phyloP scores from a whole-genome alignment of 2,113 vertebrate species.

The Coptodon rendalli region DNA sequence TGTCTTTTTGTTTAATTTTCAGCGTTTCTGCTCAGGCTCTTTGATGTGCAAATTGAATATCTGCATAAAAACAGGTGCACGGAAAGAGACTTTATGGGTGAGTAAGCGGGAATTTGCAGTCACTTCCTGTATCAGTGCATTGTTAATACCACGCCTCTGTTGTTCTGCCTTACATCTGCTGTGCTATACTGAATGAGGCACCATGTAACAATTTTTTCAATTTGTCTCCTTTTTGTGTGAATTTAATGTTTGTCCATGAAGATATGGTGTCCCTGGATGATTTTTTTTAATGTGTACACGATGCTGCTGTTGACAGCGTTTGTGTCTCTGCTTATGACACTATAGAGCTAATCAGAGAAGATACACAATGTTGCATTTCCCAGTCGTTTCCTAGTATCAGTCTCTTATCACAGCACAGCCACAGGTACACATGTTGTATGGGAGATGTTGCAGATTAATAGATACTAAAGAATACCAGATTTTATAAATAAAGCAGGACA shows the following conservation, averaged over 20 bases:
- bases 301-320: not conserved
- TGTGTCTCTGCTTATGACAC: not conserved
- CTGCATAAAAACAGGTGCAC: not conserved
- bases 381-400: not conserved
- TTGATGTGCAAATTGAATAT: not conserved
- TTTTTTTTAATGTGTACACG: not conserved
- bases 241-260: not conserved
- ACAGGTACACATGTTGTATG: not conserved
- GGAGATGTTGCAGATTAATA: not conserved
- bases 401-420: constrained; percentile 21
- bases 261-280: not conserved
- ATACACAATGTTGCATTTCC: constrained; percentile 14
- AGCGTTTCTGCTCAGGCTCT: not conserved
- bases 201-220: not conserved
- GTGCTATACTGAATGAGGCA: not conserved
- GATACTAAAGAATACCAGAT: not conserved
- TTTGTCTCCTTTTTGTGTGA: not conserved
- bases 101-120: not conserved
- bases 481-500: not conserved
- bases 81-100: not conserved
- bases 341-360: constrained; percentile 14
- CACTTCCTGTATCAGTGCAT: not conserved
- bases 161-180: not conserved
- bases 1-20: not conserved
- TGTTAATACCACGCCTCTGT: not conserved